Base-by-base conservation (phyloP, 2,888 invertebrate genomes). In the Bursaphelenchus okinawaensis region DNA sequence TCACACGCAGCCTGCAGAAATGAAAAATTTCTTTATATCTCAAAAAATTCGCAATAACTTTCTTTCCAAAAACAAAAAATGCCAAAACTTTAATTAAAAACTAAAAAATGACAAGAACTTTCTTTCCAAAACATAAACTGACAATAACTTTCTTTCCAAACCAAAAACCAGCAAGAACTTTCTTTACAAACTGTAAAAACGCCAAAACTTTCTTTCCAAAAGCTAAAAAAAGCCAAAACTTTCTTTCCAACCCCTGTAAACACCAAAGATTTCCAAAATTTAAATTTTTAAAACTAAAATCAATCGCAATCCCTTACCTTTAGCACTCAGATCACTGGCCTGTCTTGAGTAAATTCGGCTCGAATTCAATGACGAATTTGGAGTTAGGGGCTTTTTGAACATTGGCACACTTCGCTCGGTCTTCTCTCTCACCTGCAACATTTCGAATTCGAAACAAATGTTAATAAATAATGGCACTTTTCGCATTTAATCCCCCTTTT, bases 351-450 rank as follows among this genome's bases (percentile, higher is more conserved):
- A 58, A 51, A 51, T 51, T 22, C 22, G 2, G 20, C 54, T 22
- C 22, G 69, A 24, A 50, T 23, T 27, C 6, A 24, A 26, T 27
- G 23, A 20, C 4, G 23, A 55, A 2, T 59, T 29, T 6, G 28
- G 57, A 1, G 55, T 24, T 7, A 19, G 23, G 28, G 71, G 67
- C 28, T 55, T 64, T 24, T 68, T 71, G 63, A 75, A 79, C 93
- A 94, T 93, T 55, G 93, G 93, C 73, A 92, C 90, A 65, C 93
- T 93, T 78, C 92, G 88, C 67, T 88, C 90, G 52, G 93, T 93
- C 80, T 93, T 89, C 86, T 94, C 94, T 80, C 93, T 89, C 67
- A 93, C 91, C 93, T 93, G 52, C 63, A 66, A 51, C 27, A 54
- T 54, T 19, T 16, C 16, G 7, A 60, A 55, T 26, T 23, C 54